Evolutionary conservation across 1,140 invertebrate species (phyloP).

Genomic region (Macrosteles quadrilineatus): DNA sequence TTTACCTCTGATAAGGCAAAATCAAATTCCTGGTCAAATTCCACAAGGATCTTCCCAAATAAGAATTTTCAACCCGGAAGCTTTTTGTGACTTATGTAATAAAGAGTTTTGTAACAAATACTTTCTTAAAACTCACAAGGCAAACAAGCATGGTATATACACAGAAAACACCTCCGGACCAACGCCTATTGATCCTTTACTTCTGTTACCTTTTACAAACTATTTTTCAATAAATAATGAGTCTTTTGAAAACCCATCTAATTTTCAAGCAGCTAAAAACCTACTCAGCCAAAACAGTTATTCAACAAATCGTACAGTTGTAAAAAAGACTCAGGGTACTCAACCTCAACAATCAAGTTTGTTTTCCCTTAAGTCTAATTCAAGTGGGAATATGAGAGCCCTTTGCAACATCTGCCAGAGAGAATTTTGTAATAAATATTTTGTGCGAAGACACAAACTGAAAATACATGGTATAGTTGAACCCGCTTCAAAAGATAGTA

Average conservation of each 20-base stretch:
- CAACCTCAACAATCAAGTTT: conserved; percentile 1
- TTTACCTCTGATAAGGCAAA: not conserved
- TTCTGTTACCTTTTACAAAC: conserved; percentile 33
- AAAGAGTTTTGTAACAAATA: conserved; percentile 99
- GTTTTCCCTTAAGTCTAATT: conserved; percentile 8
- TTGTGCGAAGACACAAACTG: conserved; percentile 63
- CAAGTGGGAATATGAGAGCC: conserved; percentile 44
- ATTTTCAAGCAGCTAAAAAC: not conserved
- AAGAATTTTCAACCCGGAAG: conserved; percentile 89
- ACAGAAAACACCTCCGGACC: conserved; percentile 57
- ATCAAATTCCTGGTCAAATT: conserved; percentile 1
- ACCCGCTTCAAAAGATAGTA: conserved; percentile 31
- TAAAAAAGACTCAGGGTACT: not conserved
- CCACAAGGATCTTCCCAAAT: conserved; percentile 34
- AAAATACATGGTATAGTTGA: conserved; percentile 58
- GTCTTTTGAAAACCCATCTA: not conserved
- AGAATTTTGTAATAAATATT: conserved; percentile 74
- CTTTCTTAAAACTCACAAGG: conserved; percentile 96
- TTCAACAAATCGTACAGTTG: not conserved
- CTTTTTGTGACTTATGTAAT: conserved; percentile 95
- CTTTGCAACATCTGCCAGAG: conserved; percentile 64
- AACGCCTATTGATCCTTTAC: conserved; percentile 38
- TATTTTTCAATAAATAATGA: conserved; percentile 35
- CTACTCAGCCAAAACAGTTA: conserved; percentile 11
- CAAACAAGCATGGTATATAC: conserved; percentile 92